Conservation (phyloP, 2,888 invertebrate species). For the Eledone cirrhosa region DNA sequence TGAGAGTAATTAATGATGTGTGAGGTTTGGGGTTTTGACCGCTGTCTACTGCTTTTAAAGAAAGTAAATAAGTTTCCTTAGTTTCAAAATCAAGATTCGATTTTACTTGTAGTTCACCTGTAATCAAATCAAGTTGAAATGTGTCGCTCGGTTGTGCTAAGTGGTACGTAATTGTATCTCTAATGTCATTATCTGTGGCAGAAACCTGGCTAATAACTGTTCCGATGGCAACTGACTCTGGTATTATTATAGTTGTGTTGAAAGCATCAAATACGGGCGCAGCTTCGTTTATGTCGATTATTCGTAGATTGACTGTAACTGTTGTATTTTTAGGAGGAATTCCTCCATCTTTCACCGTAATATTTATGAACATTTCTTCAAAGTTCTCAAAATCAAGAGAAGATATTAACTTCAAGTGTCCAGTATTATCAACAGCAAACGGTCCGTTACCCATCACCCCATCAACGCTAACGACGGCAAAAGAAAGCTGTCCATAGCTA, state of each 20-base stretch:
- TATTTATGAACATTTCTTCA: conserved; percentile 37
- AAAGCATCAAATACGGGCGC: conserved; percentile 45
- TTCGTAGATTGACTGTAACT: conserved; percentile 42
- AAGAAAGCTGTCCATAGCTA: conserved; percentile 35
- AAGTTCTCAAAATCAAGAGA: conserved; percentile 51
- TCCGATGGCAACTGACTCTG: conserved; percentile 40
- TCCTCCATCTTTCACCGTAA: conserved; percentile 48
- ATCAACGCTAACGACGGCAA: conserved; percentile 40
- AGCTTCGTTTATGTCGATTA: conserved; percentile 55
- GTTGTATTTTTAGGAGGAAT: conserved; percentile 39
- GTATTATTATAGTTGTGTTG: conserved; percentile 32
- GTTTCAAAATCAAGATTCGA: conserved; percentile 41
- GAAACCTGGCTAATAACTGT: conserved; percentile 40
- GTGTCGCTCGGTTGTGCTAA: conserved; percentile 36
- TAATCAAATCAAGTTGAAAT: conserved; percentile 42
- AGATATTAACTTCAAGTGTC: conserved; percentile 39
- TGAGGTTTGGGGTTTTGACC: conserved; percentile 34
- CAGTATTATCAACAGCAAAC: conserved; percentile 40
- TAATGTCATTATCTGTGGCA: conserved; percentile 45
- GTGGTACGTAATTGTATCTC: conserved; percentile 43
- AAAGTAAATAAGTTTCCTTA: conserved; percentile 34
- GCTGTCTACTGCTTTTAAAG: conserved; percentile 41
- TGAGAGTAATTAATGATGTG: conserved; percentile 45
- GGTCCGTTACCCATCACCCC: conserved; percentile 35
- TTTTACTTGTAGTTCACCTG: conserved; percentile 39